phyloP scores from a whole-genome alignment of 2,113 vertebrate species.

The Thinocorus orbignyianus region DNA sequence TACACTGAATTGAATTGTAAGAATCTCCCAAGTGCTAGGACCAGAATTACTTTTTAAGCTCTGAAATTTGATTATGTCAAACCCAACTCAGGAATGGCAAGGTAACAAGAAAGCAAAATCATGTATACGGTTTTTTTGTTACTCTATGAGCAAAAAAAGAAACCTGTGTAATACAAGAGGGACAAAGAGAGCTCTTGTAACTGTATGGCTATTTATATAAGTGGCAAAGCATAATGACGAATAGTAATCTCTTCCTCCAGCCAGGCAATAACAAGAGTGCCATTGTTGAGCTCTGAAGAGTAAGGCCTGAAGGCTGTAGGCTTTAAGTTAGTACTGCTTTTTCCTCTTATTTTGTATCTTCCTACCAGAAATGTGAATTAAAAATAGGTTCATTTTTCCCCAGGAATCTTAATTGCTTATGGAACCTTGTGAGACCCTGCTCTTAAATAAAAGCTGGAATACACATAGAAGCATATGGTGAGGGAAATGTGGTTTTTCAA shows the following conservation, averaged over 20 bases:
- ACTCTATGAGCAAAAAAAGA: neutral
- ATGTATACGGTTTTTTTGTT: neutral
- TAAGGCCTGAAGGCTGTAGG: neutral
- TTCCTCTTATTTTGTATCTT: slow-evolving; percentile 1
- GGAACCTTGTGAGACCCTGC: neutral
- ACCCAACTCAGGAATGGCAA: neutral
- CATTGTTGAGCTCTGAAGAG: neutral
- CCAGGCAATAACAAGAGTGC: neutral
- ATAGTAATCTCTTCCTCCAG: neutral
- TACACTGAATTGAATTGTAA: neutral
- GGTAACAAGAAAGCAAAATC: neutral
- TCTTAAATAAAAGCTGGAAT: neutral
- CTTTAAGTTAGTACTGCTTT: neutral
- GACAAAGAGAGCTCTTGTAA: neutral
- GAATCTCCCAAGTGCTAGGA: neutral
- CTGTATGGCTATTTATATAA: neutral
- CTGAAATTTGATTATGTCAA: neutral
- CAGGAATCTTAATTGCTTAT: neutral
- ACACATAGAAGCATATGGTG: neutral
- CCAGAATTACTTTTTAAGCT: neutral
- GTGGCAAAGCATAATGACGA: neutral
- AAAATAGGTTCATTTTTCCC: neutral
- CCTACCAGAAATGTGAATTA: neutral
- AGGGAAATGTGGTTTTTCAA: slow-evolving; percentile 4
- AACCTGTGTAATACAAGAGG: neutral